Percentiles rank a stretch among this genome's conserved stretches.
Evolutionary conservation across 2,888 invertebrate genomes (phyloP).

Genomic region (Augiades crinisus): DNA sequence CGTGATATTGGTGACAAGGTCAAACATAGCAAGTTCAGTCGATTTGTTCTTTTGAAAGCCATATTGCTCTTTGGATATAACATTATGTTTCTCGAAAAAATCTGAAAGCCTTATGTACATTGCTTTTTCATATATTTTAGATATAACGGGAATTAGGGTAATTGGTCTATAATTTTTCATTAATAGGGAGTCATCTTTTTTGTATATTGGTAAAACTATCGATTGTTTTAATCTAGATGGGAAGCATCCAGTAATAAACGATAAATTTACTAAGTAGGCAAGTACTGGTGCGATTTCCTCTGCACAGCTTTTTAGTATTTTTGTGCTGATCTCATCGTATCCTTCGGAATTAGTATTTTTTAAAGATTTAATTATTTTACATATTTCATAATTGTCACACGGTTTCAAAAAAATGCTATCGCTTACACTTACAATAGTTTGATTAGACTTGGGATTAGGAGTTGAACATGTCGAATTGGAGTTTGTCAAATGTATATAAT

Average conservation of each 20-base stretch:
- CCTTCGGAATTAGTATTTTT: constrained; percentile 16
- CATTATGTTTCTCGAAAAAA: not conserved
- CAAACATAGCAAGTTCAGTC: not conserved
- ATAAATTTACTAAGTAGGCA: constrained; percentile 13
- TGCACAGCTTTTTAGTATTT: constrained; percentile 20
- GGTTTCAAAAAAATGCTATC: constrained; percentile 13
- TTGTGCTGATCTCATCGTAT: constrained; percentile 20
- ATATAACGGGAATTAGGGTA: not conserved
- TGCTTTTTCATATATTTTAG: constrained; percentile 7
- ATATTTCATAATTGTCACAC: constrained; percentile 5
- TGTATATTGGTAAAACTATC: not conserved
- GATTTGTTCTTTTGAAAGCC: constrained; percentile 5
- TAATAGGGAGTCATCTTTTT: not conserved
- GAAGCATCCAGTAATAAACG: constrained; percentile 1
- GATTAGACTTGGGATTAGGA: too few relatives aligned
- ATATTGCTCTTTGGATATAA: not conserved
- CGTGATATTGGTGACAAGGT: not conserved
- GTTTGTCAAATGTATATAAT: constrained; percentile 17
- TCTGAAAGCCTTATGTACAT: not conserved
- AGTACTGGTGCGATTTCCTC: constrained; percentile 10
- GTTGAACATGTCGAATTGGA: not conserved
- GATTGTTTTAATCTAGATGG: not conserved
- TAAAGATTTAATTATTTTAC: constrained; percentile 7
- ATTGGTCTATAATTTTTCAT: constrained; percentile 1
- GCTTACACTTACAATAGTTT: too few relatives aligned